Evolutionary conservation across 2,797 vertebrate genomes (phyloP), one percentile per base, ranked within the genome.

Genomic region (Artibeus jamaicensis): DNA sequence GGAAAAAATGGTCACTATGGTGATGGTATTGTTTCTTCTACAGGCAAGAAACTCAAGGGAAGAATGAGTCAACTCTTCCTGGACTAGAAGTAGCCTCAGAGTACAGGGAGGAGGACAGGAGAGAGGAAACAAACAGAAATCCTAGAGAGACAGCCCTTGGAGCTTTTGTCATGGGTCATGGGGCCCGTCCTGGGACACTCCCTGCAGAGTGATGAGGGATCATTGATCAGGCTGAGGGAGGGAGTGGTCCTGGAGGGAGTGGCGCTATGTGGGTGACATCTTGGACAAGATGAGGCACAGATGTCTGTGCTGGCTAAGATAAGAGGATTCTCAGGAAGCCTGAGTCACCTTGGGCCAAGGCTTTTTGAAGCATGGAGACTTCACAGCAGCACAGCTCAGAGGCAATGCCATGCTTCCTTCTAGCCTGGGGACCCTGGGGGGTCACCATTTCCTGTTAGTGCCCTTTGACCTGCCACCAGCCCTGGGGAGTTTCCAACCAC

Each of bases 311-410:
- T 95, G 97, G 91, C 96, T 50, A 73, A 96, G 97, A 98, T 98
- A 98, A 98, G 95, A 86, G 34, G 93, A 94, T 96, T 96, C 96
- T 97, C 93, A 22, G 98, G 98, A 98, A 98, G 95, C 90, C 88
- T 97, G 98, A 98, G 97, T 98, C 98, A 98, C n/a, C 9, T 86
- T 44, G 0, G 39, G 67, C 89, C 0, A 42, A 89, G 79, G 78
- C 59, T 81, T 68, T 84, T 59, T 96, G 3, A 71, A 86, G 68
- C 55, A 32, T 3, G 53, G 46, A 81, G 16, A 42, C 21, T 11
- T 59, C 2, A 2, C 44, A 44, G 59, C 24, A 42, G 34, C 10
- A 8, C 4, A 50, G n/a, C 32, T 37, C 5, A 15, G 22, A 86
- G 73, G 57, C 86, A 44, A 76, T 71, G 44, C 39, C 39, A 3